Evolutionary conservation across 2,888 invertebrate genomes (phyloP).

Genomic region (Linyphia triangularis): DNA sequence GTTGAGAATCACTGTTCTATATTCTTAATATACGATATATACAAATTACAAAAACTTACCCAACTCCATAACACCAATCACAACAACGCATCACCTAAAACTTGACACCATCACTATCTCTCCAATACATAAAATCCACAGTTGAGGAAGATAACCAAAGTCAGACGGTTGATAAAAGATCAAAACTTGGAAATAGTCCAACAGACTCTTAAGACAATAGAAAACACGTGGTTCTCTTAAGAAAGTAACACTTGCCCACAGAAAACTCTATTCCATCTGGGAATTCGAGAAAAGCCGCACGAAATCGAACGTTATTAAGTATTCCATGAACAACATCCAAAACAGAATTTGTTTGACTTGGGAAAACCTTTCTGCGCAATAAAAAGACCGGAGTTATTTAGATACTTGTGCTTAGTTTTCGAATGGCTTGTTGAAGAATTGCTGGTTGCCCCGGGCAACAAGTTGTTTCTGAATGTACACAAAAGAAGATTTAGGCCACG

Average conservation of each 20-base stretch:
- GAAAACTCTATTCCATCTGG: not conserved
- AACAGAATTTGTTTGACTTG: not conserved
- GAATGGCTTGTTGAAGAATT: not conserved
- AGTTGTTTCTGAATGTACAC: slow-evolving; percentile 52
- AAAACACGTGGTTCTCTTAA: slow-evolving; percentile 4
- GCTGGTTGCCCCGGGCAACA: slow-evolving; percentile 53
- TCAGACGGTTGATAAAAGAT: not conserved
- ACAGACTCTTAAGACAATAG: not conserved
- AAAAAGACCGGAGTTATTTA: slow-evolving; percentile 7
- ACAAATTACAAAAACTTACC: too few species aligned
- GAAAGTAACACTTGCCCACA: not conserved
- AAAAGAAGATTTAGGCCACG: slow-evolving; percentile 2
- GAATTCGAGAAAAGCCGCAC: not conserved
- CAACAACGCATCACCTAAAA: too few species aligned
- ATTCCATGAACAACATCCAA: not conserved
- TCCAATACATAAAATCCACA: not conserved
- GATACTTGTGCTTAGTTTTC: not conserved
- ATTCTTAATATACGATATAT: too few species aligned
- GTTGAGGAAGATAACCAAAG: not conserved
- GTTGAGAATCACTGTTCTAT: too few species aligned
- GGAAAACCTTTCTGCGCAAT: not conserved
- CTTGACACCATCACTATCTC: not conserved
- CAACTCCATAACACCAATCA: too few species aligned
- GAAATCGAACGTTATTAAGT: not conserved
- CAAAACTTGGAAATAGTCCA: slow-evolving; percentile 15